Conservation (phyloP, 2,113 vertebrate species). For the Sebastes fasciatus region DNA sequence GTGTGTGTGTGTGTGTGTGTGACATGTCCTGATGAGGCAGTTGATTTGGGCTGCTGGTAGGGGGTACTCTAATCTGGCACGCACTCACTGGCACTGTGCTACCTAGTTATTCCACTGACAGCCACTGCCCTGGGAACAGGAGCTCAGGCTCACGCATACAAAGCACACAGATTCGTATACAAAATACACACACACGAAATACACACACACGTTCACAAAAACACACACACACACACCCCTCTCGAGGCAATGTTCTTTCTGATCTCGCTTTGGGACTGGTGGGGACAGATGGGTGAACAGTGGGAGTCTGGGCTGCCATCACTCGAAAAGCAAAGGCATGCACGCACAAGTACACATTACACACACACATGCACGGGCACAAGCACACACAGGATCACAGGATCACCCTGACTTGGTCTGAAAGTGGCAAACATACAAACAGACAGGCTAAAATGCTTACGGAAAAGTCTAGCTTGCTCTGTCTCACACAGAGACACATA, state of each 20-base stretch:
- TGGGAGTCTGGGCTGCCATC: constrained; percentile 74
- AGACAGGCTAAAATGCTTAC: constrained; percentile 50
- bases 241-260: constrained; percentile 72
- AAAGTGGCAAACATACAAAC: constrained; percentile 63
- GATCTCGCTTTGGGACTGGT: constrained; percentile 74
- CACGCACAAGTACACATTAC: constrained; percentile 55
- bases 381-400: constrained; percentile 54
- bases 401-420: constrained; percentile 48
- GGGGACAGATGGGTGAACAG: constrained; percentile 82
- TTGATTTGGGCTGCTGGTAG: constrained; percentile 76
- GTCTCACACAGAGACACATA: constrained; percentile 8
- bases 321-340: constrained; percentile 56
- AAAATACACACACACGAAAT: constrained; percentile 41
- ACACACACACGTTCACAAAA: constrained; percentile 38
- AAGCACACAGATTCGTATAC: constrained; percentile 47
- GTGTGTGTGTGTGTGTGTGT: constrained; percentile 40
- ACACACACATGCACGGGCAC: constrained; percentile 54
- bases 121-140: constrained; percentile 69
- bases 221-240: constrained; percentile 31
- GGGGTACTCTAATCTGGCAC: constrained; percentile 80
- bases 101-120: constrained; percentile 78
- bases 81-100: constrained; percentile 67
- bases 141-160: constrained; percentile 55
- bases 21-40: constrained; percentile 68
- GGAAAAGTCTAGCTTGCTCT: constrained; percentile 36